These are phyloP conservation scores for Pecten maximus DNA, from an alignment of 2,888 invertebrate genomes.

Conservation along the genomic window DNA sequence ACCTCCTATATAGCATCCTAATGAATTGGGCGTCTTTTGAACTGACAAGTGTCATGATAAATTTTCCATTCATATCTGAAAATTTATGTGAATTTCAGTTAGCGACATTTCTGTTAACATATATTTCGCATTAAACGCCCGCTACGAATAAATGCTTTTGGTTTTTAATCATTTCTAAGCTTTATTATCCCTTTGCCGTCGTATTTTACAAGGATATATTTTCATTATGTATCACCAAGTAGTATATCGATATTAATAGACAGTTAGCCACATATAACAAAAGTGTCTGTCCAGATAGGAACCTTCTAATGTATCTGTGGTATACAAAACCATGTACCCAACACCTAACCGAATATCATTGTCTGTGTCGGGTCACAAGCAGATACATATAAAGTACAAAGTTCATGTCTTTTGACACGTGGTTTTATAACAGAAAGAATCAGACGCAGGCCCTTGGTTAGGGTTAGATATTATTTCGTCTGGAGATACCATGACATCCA, in stretches of 20 bases:
- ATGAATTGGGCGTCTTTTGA: conserved; percentile 20
- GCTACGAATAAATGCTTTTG: conserved; percentile 19
- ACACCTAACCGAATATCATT: no score
- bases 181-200: not conserved
- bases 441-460: no score
- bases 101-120: conserved; percentile 13
- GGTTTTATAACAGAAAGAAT: no score
- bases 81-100: conserved; percentile 21
- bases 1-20: not conserved
- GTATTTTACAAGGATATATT: not conserved
- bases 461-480: no score
- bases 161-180: conserved; percentile 29
- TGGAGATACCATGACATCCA: no score
- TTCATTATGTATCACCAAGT: not conserved
- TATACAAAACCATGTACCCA: no score
- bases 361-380: no score
- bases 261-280: not conserved
- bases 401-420: no score
- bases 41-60: conserved; percentile 26
- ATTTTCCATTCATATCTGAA: not conserved
- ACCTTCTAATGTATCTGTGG: not conserved
- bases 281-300: not conserved
- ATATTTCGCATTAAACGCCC: not conserved
- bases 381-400: no score
- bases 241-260: not conserved